These are phyloP conservation scores for Camelus dromedarius DNA, from an alignment of 2,113 vertebrate genomes.

Conservation along the genomic window DNA sequence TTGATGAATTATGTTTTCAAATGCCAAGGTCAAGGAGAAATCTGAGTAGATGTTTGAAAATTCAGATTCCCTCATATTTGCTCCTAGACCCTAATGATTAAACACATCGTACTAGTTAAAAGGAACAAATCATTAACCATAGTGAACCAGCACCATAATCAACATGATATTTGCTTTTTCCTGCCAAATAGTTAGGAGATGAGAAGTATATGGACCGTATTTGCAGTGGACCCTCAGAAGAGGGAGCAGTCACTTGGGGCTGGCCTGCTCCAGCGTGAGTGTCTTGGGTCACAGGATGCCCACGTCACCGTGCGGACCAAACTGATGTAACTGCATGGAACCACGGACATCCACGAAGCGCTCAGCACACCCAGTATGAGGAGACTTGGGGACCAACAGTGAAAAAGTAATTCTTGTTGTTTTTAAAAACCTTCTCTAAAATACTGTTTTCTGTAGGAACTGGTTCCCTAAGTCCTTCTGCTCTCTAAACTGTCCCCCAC, in stretches of 20 bases:
- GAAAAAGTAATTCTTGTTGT: not conserved
- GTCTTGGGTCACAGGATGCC: not conserved
- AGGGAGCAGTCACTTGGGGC: not conserved
- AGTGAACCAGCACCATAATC: not conserved
- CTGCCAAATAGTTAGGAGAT: not conserved
- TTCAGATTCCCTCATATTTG: conserved; percentile 54
- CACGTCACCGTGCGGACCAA: not conserved
- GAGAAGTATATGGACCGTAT: not conserved
- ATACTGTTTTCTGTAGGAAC: not conserved
- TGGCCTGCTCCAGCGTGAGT: not conserved
- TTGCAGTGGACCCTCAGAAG: not conserved
- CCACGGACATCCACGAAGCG: not conserved
- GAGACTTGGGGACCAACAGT: not conserved
- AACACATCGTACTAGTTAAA: conserved; percentile 38
- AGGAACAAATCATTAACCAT: conserved; percentile 60
- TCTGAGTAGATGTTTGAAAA: conserved; percentile 26
- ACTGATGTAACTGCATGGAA: not conserved
- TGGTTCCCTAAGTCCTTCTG: not conserved
- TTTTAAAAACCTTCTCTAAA: not conserved
- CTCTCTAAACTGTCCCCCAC: not conserved
- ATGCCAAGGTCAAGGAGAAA: conserved; percentile 22
- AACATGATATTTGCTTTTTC: conserved; percentile 37
- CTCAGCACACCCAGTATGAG: not conserved
- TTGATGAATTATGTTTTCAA: conserved; percentile 49
- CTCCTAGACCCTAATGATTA: conserved; percentile 24